These are phyloP conservation scores for Papilio helenus DNA, from an alignment of 1,140 invertebrate genomes.

Conservation along the genomic window DNA sequence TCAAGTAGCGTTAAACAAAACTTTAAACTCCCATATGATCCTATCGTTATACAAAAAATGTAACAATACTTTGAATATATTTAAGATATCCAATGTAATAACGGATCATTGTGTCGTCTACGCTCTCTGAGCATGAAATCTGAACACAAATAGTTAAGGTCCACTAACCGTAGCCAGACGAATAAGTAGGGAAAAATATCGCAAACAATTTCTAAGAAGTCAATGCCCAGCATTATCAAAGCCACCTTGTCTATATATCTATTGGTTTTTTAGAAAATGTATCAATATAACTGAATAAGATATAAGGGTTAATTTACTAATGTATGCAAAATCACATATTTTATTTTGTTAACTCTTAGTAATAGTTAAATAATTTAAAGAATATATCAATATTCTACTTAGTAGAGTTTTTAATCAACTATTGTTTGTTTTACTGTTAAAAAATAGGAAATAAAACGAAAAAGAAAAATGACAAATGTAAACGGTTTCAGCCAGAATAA, in stretches of 20 bases:
- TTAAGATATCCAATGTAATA: neutral
- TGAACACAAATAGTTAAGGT: conserved; percentile 8
- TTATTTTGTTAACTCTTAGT: neutral
- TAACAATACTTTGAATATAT: neutral
- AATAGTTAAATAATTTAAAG: too few species aligned
- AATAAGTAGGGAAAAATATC: conserved; percentile 11
- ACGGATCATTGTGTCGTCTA: neutral
- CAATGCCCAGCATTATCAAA: neutral
- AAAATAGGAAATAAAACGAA: neutral
- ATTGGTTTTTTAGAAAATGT: neutral
- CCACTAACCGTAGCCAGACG: neutral
- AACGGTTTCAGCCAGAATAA: neutral
- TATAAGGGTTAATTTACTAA: neutral
- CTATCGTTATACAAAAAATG: neutral
- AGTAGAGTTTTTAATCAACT: neutral
- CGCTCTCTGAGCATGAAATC: conserved; percentile 3
- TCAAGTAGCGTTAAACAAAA: neutral
- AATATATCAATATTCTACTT: neutral
- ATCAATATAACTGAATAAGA: neutral
- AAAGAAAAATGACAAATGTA: neutral
- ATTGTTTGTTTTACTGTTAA: neutral
- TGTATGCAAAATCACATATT: neutral
- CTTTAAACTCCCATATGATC: neutral
- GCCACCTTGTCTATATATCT: neutral
- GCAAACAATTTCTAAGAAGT: neutral